Evolutionary conservation across 2,888 invertebrate genomes (phyloP), one percentile per base, ranked within the genome.

Genomic region (Drosophila diplacantha): DNA sequence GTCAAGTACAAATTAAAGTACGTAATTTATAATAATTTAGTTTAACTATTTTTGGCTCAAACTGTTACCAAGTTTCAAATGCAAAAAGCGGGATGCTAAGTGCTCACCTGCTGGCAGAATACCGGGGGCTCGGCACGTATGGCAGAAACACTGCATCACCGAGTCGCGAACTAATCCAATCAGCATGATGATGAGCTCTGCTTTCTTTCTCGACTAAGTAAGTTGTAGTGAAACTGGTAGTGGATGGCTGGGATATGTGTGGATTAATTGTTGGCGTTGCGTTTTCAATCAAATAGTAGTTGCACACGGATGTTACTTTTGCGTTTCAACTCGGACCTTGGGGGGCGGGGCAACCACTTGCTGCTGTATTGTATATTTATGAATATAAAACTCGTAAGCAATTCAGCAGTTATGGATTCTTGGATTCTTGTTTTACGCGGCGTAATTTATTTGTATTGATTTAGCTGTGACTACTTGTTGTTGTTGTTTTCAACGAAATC

Each of bases 71-170:
- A 16, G 8, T 39, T 39, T 50, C 47, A 26, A 26, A 39, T 16
- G 12, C 3, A 4, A 26, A n/a, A 12, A 14, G 7, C 37, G 22
- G 34, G 8, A 34, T 24, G 31, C 35, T 22, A 16, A 26, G 18
- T 49, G 88, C 92, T 91, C 91, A 93, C 93, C 93, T 91, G 93
- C 91, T 87, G 93, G 92, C 87, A 94, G 74, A 83, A 92, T 90
- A 78, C 78, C 84, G 54, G 95, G 95, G 85, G 94, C 94, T 88
- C 95, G 93, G 92, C 95, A 96, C 89, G 95, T 93, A 90, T 95
- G 95, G 91, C 96, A 96, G 91, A 96, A 95, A 91, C 96, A 96
- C 92, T 95, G 94, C 93, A 95, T 92, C 89, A 96, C 95, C 89
- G 95, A 96, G 90, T 96, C 95, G 90, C 95, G 93, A 88, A 96